Base-by-base conservation (phyloP, 2,113 vertebrate species). In the Balaeniceps rex region DNA sequence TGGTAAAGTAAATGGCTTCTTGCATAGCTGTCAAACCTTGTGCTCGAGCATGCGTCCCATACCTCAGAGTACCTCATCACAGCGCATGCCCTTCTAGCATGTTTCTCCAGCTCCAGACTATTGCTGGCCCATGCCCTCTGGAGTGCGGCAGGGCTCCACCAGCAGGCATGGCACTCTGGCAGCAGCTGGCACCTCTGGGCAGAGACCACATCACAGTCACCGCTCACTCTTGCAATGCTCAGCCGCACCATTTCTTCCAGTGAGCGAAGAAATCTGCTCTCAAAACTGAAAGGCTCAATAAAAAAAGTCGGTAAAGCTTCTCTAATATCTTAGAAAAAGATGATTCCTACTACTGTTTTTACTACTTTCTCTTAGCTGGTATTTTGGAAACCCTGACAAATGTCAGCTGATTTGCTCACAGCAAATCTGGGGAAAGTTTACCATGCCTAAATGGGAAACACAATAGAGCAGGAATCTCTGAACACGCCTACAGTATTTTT, bases 21-120 rank as follows among this genome's bases (percentile, higher is more conserved):
- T 54, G 34, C 16, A 13, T 25, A 61, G 36, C 47, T 75, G 55
- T 64, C 40, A 74, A 49, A 51, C 40, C 23, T 75, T 57, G 28
- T 1, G 5, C 36, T 51, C 1, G 1, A 81, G 47, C 36, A n/a
- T 1, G 2, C 3, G 7, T 22, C 28, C 49, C 12, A 7, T 6
- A 54, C 28, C 25, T 10, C 14, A 7, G 31, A 23, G 55, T 4
- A 34, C 24, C 28, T 74, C 24, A 31, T 33, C 49, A 28, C 14
- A 4, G 19, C 11, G 6, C 24, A 18, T 4, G 29, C 18, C 17
- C 12, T 47, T 47, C 23, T 11, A n/a, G 36, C 10, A 2, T 3
- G 16, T 46, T 47, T 86, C 63, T 65, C 1, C 0, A 65, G 57
- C 51, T 65, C 29, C 38, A 58, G 44, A 9, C 19, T 28, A 6